Conservation (phyloP, 1,140 invertebrate genomes). For the Drosophila subpulchrella region DNA sequence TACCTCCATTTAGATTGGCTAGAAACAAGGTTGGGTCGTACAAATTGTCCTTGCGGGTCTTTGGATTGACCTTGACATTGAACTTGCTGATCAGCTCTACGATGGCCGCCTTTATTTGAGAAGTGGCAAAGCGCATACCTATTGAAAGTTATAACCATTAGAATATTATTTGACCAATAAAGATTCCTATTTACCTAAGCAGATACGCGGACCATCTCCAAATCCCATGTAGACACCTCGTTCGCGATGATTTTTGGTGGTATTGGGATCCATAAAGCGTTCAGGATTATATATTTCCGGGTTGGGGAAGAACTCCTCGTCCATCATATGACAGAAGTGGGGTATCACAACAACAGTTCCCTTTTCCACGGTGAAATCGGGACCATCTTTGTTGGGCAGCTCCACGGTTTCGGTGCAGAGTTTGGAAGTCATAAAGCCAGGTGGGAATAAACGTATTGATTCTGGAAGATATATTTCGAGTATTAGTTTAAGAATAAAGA, state of each 20-base stretch:
- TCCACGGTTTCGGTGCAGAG: slow-evolving; percentile 60
- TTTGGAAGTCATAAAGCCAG: slow-evolving; percentile 38
- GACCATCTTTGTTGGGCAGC: slow-evolving; percentile 62
- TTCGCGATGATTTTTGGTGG: slow-evolving; percentile 55
- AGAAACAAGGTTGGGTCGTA: slow-evolving; percentile 27
- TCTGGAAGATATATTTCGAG: slow-evolving; percentile 32
- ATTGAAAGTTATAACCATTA: background rate
- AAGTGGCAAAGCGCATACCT: slow-evolving; percentile 73
- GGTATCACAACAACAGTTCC: slow-evolving; percentile 86
- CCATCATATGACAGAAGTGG: slow-evolving; percentile 86
- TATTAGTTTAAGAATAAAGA: no score
- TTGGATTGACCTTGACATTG: slow-evolving; percentile 60
- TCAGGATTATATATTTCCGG: slow-evolving; percentile 90
- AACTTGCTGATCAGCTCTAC: slow-evolving; percentile 68
- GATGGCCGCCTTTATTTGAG: slow-evolving; percentile 66
- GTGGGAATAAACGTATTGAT: slow-evolving; percentile 56
- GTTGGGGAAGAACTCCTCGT: slow-evolving; percentile 88
- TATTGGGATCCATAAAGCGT: slow-evolving; percentile 83
- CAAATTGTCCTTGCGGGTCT: slow-evolving; percentile 62
- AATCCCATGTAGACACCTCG: slow-evolving; percentile 58
- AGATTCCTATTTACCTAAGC: slow-evolving; percentile 43
- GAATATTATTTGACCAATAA: background rate
- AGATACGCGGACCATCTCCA: slow-evolving; percentile 69
- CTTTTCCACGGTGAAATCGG: slow-evolving; percentile 66
- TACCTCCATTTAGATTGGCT: slow-evolving; percentile 23